Percentiles rank a stretch among this genome's conserved stretches.
phyloP scores from a whole-genome alignment of 2,888 invertebrate genomes.

The Clusia tigrina region DNA sequence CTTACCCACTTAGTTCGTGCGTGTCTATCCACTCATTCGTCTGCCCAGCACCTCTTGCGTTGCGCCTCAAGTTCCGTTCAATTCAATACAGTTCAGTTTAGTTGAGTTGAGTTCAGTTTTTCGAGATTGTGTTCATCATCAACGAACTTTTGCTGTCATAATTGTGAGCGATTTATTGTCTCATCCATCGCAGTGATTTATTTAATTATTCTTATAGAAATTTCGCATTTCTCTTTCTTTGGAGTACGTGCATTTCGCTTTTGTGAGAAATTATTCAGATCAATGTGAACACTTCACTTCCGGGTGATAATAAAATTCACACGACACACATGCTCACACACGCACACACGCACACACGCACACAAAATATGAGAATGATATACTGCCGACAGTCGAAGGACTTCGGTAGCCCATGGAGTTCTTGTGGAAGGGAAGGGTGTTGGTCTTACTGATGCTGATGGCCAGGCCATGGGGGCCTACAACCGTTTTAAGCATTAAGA shows the following conservation, averaged over 20 bases:
- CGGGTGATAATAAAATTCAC: conserved; percentile 4
- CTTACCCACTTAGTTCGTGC: too few relatives aligned
- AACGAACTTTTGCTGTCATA: conserved; percentile 47
- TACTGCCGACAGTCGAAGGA: neutral
- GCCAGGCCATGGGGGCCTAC: too few relatives aligned
- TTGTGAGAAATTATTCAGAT: neutral
- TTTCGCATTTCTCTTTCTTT: neutral
- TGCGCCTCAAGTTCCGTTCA: too few relatives aligned
- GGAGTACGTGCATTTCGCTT: neutral
- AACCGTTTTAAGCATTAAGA: neutral
- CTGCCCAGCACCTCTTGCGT: too few relatives aligned
- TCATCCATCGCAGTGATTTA: conserved; percentile 51
- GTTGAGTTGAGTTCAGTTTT: conserved; percentile 36
- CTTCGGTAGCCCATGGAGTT: neutral
- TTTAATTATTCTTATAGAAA: conserved; percentile 38
- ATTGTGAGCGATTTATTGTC: conserved; percentile 60
- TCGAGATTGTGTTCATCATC: conserved; percentile 32
- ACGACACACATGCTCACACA: neutral
- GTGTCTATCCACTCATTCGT: too few relatives aligned
- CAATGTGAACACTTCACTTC: conserved; percentile 5
- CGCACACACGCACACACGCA: neutral
- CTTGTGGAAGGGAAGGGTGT: too few relatives aligned
- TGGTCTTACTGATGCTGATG: too few relatives aligned
- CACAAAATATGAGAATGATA: too few relatives aligned
- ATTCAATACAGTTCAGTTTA: neutral